These are phyloP conservation scores for Biston stratarius DNA, from an alignment of 2,888 invertebrate genomes.

Conservation along the genomic window DNA sequence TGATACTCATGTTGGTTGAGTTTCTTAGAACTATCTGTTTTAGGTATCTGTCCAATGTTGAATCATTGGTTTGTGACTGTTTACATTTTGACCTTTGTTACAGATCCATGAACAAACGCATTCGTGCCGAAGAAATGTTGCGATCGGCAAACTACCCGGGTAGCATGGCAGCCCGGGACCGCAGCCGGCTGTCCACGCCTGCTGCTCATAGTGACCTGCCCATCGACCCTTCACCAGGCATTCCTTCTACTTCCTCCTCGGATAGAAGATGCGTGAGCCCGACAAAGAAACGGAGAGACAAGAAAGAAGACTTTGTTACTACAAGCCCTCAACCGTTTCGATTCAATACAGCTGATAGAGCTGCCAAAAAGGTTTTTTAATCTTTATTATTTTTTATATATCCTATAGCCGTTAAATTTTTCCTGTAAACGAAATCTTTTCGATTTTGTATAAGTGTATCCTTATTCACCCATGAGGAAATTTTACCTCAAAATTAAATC, in stretches of 20 bases:
- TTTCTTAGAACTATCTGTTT: background rate
- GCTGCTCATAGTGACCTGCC: constrained; percentile 81
- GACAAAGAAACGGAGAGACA: constrained; percentile 69
- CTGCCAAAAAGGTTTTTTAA: constrained; percentile 71
- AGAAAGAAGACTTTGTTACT: constrained; percentile 81
- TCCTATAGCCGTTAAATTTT: no score
- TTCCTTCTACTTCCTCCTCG: constrained; percentile 68
- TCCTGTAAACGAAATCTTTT: no score
- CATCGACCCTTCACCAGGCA: constrained; percentile 75
- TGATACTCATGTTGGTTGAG: background rate
- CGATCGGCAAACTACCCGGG: constrained; percentile 89
- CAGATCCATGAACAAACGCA: constrained; percentile 88
- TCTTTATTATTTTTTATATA: no score
- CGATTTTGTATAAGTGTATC: no score
- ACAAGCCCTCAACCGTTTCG: constrained; percentile 84
- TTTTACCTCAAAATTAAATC: no score
- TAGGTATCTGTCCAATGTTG: no score
- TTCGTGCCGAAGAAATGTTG: constrained; percentile 90
- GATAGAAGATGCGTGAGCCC: constrained; percentile 70
- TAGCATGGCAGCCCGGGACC: constrained; percentile 89
- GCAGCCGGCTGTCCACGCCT: constrained; percentile 77
- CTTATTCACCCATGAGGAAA: no score
- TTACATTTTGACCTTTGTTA: background rate
- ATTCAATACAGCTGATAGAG: constrained; percentile 82
- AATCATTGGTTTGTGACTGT: no score